Percentiles rank a stretch among this genome's conserved stretches.
phyloP scores from a whole-genome alignment of 2,888 invertebrate genomes.

The Nezara viridula region DNA sequence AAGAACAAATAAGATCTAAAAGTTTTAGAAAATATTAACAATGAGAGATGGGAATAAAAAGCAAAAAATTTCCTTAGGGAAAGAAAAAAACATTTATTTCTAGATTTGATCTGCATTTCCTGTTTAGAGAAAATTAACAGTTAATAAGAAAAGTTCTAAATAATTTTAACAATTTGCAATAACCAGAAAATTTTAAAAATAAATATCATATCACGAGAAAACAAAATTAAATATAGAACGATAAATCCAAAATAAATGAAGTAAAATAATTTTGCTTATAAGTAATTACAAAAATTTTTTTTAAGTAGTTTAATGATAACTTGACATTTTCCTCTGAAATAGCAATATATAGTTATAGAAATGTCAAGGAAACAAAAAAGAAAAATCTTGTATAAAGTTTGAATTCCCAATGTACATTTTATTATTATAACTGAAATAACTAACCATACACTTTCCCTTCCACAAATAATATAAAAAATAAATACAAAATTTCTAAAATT shows the following conservation, averaged over 20 bases:
- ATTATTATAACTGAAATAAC: not conserved
- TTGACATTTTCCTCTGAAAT: not conserved
- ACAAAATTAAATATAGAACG: not conserved
- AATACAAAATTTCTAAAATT: not conserved
- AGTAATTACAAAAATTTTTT: not conserved
- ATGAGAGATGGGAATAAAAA: not conserved
- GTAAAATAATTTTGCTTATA: not conserved
- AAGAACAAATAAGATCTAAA: not conserved
- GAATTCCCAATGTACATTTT: not conserved
- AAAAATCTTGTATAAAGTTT: not conserved
- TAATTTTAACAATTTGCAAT: not conserved
- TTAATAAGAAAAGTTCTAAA: not conserved
- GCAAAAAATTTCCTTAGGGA: not conserved
- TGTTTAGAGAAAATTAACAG: not conserved
- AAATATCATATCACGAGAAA: not conserved
- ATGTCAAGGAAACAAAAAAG: too few species aligned
- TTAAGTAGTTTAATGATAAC: not conserved
- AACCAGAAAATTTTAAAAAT: not conserved
- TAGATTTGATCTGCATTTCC: not conserved
- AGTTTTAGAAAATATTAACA: not conserved
- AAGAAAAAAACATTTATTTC: too few species aligned
- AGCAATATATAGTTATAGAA: not conserved
- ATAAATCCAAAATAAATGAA: not conserved
- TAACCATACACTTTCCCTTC: not conserved
- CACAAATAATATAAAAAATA: not conserved